phyloP scores from a whole-genome alignment of 2,113 vertebrate genomes.

The Oreocharis arfaki region DNA sequence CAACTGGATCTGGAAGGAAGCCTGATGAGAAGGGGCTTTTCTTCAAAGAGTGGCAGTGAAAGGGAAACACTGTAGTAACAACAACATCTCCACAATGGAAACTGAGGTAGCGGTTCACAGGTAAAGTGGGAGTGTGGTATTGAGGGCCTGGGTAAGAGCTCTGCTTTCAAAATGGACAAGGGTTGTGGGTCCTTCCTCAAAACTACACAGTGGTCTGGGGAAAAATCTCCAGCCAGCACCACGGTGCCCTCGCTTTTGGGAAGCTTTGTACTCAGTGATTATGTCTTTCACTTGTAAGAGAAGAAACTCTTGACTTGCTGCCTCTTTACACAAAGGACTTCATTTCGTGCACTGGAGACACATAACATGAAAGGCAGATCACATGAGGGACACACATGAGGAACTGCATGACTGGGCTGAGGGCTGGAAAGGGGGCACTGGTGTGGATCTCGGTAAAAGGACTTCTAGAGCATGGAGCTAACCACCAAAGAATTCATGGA shows the following conservation, averaged over 20 bases:
- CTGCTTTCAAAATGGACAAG: neutral
- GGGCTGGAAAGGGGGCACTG: neutral
- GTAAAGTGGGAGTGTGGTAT: neutral
- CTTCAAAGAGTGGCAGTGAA: neutral
- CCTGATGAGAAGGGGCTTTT: slow-evolving; percentile 65
- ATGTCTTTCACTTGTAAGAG: neutral
- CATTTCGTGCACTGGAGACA: neutral
- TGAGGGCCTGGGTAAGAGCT: neutral
- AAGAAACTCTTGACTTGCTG: neutral
- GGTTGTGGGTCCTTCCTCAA: neutral
- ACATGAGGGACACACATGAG: neutral
- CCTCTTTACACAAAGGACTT: neutral
- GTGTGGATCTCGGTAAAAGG: neutral
- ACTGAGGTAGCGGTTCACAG: neutral
- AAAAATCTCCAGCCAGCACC: neutral
- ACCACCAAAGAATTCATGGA: neutral
- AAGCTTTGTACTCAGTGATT: neutral
- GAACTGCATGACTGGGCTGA: neutral
- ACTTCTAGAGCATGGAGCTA: neutral
- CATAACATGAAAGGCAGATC: neutral
- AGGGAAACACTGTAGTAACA: neutral
- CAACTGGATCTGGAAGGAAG: slow-evolving; percentile 32
- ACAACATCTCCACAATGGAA: neutral
- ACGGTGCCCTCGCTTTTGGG: neutral
- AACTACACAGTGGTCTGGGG: neutral